A percentile compares a stretch with the other conserved stretches of the same genome.
These are phyloP conservation scores for Ivindomyrus marchei DNA, from an alignment of 2,113 vertebrate genomes.

Conservation along the genomic window DNA sequence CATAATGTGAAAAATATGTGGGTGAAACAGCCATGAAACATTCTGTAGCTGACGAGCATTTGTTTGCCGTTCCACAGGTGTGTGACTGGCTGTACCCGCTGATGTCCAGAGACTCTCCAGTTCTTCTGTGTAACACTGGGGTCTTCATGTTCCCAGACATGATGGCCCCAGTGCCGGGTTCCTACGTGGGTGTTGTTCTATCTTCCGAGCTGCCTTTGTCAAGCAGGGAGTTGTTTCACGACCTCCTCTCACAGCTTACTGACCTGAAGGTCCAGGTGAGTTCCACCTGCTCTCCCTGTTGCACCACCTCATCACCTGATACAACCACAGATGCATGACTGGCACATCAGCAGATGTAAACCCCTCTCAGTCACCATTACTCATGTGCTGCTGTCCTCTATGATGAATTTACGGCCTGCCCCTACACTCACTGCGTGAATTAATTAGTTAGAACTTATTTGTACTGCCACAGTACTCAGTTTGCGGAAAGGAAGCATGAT, in stretches of 20 bases:
- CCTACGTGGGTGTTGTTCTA: conserved; percentile 87
- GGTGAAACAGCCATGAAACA: not conserved
- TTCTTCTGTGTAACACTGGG: conserved; percentile 80
- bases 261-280: conserved; percentile 88
- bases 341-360: not conserved
- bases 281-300: conserved; percentile 1
- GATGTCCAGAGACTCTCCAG: conserved; percentile 78
- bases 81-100: conserved; percentile 94
- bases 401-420: not conserved
- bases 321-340: not conserved
- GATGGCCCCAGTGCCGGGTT: conserved; percentile 77
- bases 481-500: not conserved
- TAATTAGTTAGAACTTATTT: not conserved
- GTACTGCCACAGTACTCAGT: not conserved
- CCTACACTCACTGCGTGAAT: not conserved
- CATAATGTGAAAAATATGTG: not conserved
- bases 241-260: conserved; percentile 84
- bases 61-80: conserved; percentile 62
- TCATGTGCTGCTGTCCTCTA: not conserved
- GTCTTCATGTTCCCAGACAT: conserved; percentile 96
- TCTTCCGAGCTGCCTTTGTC: conserved; percentile 78
- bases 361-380: not conserved
- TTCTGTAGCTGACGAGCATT: not conserved
- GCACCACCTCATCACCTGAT: not conserved
- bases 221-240: conserved; percentile 78